Conservation (phyloP, 2,888 invertebrate species). For the Marronus borbonicus region DNA sequence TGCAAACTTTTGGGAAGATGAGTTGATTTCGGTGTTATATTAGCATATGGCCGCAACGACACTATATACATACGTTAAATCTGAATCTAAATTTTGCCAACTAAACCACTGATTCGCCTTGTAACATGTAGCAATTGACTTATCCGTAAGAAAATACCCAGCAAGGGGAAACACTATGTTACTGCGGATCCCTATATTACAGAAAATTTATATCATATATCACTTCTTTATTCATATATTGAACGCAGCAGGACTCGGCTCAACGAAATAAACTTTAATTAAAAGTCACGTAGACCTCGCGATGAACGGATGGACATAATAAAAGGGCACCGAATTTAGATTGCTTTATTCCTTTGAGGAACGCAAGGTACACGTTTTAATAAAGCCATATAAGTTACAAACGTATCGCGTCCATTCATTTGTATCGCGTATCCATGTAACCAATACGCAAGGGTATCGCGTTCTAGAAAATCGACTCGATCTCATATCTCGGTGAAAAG, state of each 20-base stretch:
- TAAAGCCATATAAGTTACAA: conserved; percentile 60
- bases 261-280: conserved; percentile 46
- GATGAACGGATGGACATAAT: conserved; percentile 32
- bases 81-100: no score
- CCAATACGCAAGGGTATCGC: conserved; percentile 34
- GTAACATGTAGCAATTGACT: no score
- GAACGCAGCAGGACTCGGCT: conserved; percentile 5
- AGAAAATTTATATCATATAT: no score
- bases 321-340: conserved; percentile 58
- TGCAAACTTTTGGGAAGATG: no score
- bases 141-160: no score
- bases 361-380: conserved; percentile 59
- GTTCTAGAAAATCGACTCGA: conserved; percentile 25
- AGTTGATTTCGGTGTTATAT: no score
- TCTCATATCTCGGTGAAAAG: conserved; percentile 43
- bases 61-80: no score
- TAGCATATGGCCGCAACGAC: no score
- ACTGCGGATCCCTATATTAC: no score
- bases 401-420: conserved; percentile 45
- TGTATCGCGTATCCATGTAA: conserved; percentile 27
- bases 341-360: conserved; percentile 62
- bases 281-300: conserved; percentile 49
- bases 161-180: no score
- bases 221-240: background rate
- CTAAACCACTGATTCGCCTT: no score